Conservation (phyloP, 2,797 vertebrate species). For the Enteromius anoplus region DNA sequence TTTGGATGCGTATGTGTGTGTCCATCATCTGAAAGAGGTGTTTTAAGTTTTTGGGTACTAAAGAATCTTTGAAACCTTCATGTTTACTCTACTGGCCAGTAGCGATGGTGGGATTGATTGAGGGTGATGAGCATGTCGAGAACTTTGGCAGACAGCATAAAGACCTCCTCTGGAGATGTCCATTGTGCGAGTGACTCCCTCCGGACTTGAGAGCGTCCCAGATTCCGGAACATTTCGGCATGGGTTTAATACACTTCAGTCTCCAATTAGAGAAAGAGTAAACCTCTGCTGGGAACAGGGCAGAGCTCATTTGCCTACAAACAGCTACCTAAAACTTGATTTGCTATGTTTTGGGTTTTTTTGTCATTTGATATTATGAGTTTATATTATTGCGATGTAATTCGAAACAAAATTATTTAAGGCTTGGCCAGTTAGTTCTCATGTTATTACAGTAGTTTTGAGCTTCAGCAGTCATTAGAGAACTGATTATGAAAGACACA, state of each 20-base stretch:
- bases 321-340: background rate
- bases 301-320: background rate
- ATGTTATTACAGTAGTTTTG: conserved; percentile 1
- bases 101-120: conserved; percentile 60
- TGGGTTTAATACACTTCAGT: conserved; percentile 49
- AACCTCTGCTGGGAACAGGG: conserved; percentile 37
- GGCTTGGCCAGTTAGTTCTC: background rate
- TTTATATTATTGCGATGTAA: background rate
- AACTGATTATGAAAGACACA: conserved; percentile 5
- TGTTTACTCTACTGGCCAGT: conserved; percentile 29
- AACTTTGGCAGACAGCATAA: conserved; percentile 50
- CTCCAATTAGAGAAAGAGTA: conserved; percentile 53
- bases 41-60: conserved; percentile 25
- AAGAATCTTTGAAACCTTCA: conserved; percentile 50
- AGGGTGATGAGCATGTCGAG: conserved; percentile 57
- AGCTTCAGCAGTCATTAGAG: background rate
- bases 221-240: conserved; percentile 39
- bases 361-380: background rate
- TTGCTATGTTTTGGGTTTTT: background rate
- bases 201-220: conserved; percentile 40
- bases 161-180: conserved; percentile 45
- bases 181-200: conserved; percentile 53
- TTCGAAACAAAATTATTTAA: background rate
- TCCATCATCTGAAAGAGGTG: conserved; percentile 17
- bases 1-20: conserved; percentile 11